phyloP scores from a whole-genome alignment of 2,888 invertebrate species.

The Pollenia labialis region DNA sequence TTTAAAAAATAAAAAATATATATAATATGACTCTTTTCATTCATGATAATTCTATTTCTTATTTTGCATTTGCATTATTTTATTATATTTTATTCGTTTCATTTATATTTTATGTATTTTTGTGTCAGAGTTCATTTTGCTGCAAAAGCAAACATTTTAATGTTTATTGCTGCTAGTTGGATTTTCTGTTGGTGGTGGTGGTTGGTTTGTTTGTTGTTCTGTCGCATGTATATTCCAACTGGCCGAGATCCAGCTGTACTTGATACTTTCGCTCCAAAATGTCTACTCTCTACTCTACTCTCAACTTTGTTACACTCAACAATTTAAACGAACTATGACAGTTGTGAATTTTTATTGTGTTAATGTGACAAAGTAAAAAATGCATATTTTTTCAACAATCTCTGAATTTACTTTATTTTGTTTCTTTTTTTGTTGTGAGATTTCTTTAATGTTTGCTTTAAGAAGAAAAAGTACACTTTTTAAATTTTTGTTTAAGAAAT shows the following conservation, averaged over 20 bases:
- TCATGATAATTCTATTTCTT: constrained; percentile 30
- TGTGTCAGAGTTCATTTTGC: constrained; percentile 71
- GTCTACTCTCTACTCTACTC: constrained; percentile 34
- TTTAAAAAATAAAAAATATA: neutral
- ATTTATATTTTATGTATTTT: constrained; percentile 52
- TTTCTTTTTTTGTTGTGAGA: constrained; percentile 1
- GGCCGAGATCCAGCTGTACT: neutral
- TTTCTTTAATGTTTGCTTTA: neutral
- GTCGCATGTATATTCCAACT: constrained; percentile 23
- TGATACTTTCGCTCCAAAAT: constrained; percentile 22
- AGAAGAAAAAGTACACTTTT: neutral
- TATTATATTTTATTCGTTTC: constrained; percentile 35
- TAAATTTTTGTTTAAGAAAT: no score
- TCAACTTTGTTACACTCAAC: constrained; percentile 21
- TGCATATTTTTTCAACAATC: constrained; percentile 75
- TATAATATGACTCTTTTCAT: neutral
- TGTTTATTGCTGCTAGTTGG: constrained; percentile 57
- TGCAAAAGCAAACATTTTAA: constrained; percentile 53
- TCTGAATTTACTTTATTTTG: constrained; percentile 34
- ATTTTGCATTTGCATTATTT: constrained; percentile 35
- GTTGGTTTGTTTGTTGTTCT: constrained; percentile 19
- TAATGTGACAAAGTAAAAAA: constrained; percentile 83
- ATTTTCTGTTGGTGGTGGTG: constrained; percentile 35
- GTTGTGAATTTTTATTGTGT: constrained; percentile 81
- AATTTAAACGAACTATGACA: constrained; percentile 68